phyloP scores from a whole-genome alignment of 2,797 vertebrate species.

The Propithecus perrieri region DNA sequence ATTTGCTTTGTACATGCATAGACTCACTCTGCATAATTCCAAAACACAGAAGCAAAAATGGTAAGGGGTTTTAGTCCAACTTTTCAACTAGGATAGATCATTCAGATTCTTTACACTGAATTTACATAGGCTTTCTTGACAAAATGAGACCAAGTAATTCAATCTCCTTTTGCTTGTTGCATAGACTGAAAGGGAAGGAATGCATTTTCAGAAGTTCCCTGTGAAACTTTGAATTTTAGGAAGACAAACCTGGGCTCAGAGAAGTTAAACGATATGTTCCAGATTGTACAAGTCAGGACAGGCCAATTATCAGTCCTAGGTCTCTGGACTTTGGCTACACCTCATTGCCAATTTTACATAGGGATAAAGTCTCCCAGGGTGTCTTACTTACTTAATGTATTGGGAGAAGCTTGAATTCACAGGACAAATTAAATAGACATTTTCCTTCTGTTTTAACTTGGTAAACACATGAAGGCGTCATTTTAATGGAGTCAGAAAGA shows the following conservation, averaged over 20 bases:
- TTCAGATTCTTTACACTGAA: neutral
- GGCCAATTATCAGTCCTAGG: neutral
- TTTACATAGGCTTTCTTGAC: neutral
- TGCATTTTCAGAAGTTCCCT: neutral
- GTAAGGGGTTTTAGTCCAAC: neutral
- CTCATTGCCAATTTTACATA: neutral
- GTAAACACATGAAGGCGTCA: neutral
- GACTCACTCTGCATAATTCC: neutral
- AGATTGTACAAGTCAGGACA: neutral
- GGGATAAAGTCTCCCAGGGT: neutral
- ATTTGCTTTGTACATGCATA: neutral
- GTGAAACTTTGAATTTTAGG: neutral
- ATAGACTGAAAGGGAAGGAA: neutral
- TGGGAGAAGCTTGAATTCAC: neutral
- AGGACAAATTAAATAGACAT: neutral
- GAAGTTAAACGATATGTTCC: neutral
- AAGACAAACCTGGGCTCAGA: neutral
- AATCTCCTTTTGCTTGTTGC: neutral
- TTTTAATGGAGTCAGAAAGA: neutral
- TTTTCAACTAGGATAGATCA: neutral
- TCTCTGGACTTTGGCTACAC: neutral
- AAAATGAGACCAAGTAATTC: neutral
- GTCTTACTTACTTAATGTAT: neutral
- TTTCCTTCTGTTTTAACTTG: neutral
- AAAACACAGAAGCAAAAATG: neutral